A percentile compares a stretch with the other conserved stretches of the same genome.
Conservation (phyloP, 92 coral and sea anemone genomes). For the Palythoa grandis region DNA sequence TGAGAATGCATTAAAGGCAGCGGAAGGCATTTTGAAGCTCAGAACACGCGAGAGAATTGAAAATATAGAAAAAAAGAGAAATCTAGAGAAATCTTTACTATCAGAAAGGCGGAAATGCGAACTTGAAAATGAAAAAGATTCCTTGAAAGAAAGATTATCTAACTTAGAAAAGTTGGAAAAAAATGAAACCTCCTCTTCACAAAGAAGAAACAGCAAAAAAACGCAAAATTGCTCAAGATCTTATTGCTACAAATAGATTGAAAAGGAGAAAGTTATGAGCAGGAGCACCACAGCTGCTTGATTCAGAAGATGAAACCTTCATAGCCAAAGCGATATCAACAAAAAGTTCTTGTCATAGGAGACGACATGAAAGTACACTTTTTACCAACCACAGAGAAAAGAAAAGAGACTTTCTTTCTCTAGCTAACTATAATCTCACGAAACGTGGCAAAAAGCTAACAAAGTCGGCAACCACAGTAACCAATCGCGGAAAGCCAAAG, state of each 20-base stretch:
- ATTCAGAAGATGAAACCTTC: conserved; percentile 67
- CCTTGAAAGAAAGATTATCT: conserved; percentile 48
- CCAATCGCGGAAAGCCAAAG: conserved; percentile 52
- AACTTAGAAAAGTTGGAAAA: conserved; percentile 55
- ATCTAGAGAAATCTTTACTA: conserved; percentile 61
- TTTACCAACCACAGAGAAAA: conserved; percentile 57
- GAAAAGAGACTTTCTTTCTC: conserved; percentile 55
- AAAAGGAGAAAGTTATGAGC: conserved; percentile 62
- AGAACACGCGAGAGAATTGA: conserved; percentile 55
- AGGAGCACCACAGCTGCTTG: conserved; percentile 59
- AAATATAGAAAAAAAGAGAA: conserved; percentile 56
- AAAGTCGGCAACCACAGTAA: conserved; percentile 59
- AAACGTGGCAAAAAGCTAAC: conserved; percentile 48
- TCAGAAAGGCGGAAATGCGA: conserved; percentile 62
- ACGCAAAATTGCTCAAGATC: conserved; percentile 52
- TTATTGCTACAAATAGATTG: conserved; percentile 39
- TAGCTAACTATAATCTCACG: conserved; percentile 40
- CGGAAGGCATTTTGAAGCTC: conserved; percentile 63
- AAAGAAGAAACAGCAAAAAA: conserved; percentile 61
- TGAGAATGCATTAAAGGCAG: conserved; percentile 67
- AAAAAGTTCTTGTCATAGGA: conserved; percentile 66
- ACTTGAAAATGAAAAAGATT: conserved; percentile 61
- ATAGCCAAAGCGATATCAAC: conserved; percentile 66
- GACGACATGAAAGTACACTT: conserved; percentile 54
- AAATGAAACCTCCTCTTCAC: conserved; percentile 57